Conservation (phyloP, 2,888 invertebrate genomes). For the Sinotaia quadrata region DNA sequence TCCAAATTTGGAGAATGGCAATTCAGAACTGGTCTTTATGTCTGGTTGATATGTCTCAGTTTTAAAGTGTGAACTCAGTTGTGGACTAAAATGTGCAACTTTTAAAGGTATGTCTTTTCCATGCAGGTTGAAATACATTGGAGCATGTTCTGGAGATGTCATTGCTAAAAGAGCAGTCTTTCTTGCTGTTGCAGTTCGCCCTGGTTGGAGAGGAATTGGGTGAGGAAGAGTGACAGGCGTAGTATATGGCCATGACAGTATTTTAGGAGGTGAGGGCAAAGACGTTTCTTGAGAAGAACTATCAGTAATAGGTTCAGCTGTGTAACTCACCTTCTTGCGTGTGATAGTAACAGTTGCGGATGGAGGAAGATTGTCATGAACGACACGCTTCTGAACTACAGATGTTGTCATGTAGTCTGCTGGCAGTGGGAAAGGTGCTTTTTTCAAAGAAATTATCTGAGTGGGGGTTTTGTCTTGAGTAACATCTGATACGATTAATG, state of each 20-base stretch:
- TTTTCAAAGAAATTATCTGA: neutral
- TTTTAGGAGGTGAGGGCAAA: neutral
- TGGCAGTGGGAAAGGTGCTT: neutral
- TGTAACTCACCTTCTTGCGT: conserved; percentile 8
- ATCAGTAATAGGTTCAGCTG: conserved; percentile 3
- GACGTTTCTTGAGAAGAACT: no score
- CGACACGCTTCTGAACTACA: conserved; percentile 1
- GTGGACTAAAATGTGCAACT: no score
- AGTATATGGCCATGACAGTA: neutral
- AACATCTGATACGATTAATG: no score
- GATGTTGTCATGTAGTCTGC: conserved; percentile 4
- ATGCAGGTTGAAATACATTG: no score
- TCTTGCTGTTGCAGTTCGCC: neutral
- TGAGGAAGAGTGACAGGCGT: neutral
- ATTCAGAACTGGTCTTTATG: no score
- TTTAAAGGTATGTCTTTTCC: no score
- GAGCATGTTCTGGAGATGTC: no score
- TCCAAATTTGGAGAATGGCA: no score
- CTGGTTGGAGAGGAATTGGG: conserved; percentile 1
- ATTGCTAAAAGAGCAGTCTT: no score
- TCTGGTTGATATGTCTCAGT: no score
- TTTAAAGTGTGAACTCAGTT: no score
- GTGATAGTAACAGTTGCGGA: conserved; percentile 18
- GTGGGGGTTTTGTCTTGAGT: neutral
- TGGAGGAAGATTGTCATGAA: neutral